Base-by-base conservation (phyloP, 1,140 invertebrate genomes). In the Venustaconcha ellipsiformis region DNA sequence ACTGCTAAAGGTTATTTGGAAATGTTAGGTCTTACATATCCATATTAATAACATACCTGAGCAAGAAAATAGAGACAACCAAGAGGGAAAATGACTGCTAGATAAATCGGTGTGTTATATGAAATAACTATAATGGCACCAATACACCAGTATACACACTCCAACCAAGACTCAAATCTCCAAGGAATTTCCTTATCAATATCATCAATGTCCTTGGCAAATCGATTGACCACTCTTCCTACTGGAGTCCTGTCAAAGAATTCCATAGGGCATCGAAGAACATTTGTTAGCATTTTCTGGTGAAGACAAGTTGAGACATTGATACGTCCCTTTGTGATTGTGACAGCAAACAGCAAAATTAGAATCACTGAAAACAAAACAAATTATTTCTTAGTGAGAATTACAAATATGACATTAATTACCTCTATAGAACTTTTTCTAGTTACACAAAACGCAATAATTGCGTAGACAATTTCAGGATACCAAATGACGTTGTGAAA, bases 41-140 rank as follows among this genome's bases (percentile, higher is more conserved):
- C 5, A 18, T 62, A 62, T 18, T 62, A 18, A 62, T n/a, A 23
- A 62, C 57, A 20, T 70, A 88, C 84, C 84, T 92, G 91, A 23
- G 92, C 88, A 67, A 92, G 84, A 74, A 89, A 90, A 83, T 93
- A 93, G 17, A 98, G 79, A 17, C 96, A 77, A 59, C 93, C 94
- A 83, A 99, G 93, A 14, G 97, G 96, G 76, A 98, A 64, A 76
- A 97, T 94, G 63, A 97, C 93, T 13, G 92, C 89, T 75, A 97
- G 87, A 90, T 99, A 98, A 82, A 94, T 92, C 0, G 96, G 96
- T 58, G 97, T 98, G 78, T 94, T 95, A 87, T 93, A 94, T 90
- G 95, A 95, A 87, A 99, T 98, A 62, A 98, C 95, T 85, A 97
- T 92, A 74, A 99, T 89, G 6, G 96, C 96, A 57, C 94, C 94